Conservation (phyloP, 2,113 vertebrate species). For the Amblyornis subalaris region DNA sequence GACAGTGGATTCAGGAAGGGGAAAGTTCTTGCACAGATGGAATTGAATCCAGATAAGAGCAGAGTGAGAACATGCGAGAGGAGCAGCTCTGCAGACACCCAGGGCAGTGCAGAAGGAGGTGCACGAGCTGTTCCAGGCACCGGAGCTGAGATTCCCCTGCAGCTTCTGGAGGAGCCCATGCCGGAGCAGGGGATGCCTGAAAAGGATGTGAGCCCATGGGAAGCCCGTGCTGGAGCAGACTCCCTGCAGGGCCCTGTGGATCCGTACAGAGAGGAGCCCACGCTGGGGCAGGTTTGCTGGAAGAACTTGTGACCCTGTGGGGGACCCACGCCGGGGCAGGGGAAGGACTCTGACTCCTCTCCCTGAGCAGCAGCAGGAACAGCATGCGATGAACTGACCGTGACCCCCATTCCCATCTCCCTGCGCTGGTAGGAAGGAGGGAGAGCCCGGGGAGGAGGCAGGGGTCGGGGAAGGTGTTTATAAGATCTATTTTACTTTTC, state of each 20-base stretch:
- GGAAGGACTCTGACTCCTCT: not conserved
- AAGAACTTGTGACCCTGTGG: not conserved
- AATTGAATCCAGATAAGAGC: not conserved
- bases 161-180: not conserved
- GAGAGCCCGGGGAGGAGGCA: not conserved
- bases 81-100: not conserved
- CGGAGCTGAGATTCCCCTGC: not conserved
- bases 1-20: too few relatives aligned
- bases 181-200: rapidly evolving
- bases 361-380: not conserved
- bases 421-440: not conserved
- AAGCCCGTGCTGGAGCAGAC: not conserved
- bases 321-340: not conserved
- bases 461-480: not conserved
- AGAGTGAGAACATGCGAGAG: not conserved
- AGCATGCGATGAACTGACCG: rapidly evolving
- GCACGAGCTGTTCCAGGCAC: not conserved
- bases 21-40: not conserved
- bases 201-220: not conserved
- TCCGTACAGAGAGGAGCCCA: not conserved
- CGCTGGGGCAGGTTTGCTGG: not conserved
- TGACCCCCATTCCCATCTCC: not conserved
- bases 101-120: not conserved
- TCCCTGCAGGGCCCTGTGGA: too few relatives aligned
- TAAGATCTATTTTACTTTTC: not conserved